Evolutionary conservation across 2,797 vertebrate species (phyloP).

Genomic region (Urophycis tenuis): DNA sequence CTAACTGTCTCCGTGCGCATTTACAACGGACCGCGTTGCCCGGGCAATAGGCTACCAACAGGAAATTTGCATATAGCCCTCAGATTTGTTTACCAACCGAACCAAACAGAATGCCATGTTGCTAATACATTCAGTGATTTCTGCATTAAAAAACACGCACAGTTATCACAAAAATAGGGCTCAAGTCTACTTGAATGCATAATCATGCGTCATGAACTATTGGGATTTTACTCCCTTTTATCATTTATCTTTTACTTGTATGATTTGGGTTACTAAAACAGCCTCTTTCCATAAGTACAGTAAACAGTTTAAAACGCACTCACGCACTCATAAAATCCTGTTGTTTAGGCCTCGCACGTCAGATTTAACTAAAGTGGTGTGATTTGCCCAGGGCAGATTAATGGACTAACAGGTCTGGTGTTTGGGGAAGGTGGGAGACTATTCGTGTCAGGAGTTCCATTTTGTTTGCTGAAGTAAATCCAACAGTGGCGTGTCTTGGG

Average conservation of each 20-base stretch:
- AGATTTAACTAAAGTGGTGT: slow-evolving; percentile 60
- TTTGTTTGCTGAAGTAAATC: slow-evolving; percentile 71
- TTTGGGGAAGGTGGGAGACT: slow-evolving; percentile 66
- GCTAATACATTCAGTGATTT: slow-evolving; percentile 65
- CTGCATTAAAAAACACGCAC: slow-evolving; percentile 2
- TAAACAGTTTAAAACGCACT: background rate
- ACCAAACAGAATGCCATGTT: slow-evolving; percentile 41
- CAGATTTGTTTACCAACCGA: slow-evolving; percentile 75
- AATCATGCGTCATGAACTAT: too few species aligned
- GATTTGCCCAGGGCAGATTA: slow-evolving; percentile 67
- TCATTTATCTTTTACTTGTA: too few species aligned
- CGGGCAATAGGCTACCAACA: slow-evolving; percentile 45
- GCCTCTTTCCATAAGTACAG: too few species aligned
- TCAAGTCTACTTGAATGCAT: too few species aligned
- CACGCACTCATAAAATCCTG: background rate
- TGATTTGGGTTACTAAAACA: too few species aligned
- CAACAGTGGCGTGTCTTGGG: slow-evolving; percentile 46
- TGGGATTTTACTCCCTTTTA: too few species aligned
- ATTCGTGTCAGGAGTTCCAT: slow-evolving; percentile 38
- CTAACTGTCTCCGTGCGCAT: slow-evolving; percentile 10
- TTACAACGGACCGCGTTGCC: slow-evolving; percentile 45
- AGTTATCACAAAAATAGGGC: background rate
- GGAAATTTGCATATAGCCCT: slow-evolving; percentile 70
- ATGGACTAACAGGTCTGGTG: slow-evolving; percentile 61
- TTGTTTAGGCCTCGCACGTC: slow-evolving; percentile 43